Base-by-base conservation (phyloP, 2,797 vertebrate species). In the Borostomias antarcticus region DNA sequence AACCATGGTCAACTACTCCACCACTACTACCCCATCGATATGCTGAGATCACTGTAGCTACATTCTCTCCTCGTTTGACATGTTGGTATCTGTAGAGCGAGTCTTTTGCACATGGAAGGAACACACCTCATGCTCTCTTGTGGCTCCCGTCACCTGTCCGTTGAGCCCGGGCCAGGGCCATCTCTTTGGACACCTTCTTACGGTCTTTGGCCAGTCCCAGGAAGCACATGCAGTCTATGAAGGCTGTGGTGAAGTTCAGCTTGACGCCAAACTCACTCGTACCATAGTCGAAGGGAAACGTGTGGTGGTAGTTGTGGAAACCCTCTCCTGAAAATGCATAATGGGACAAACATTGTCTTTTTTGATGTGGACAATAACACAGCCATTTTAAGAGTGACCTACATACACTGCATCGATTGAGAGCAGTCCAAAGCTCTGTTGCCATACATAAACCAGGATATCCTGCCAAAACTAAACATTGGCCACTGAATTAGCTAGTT, bases 301-400 rank as follows among this genome's bases (percentile, higher is more conserved):
- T 92, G 88, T 98, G 96, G 69, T 98, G 97, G 86, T 97, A 98
- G 89, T 98, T 99, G 88, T 98, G 96, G 85, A 96, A 98, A 68
- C 96, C 97, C 92, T 98, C 97, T 1, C 96, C 96, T 98, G 87
- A 4, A 79, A 86, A 68, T 26, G n/a, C 0, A 67, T 61, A 63
- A 33, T 11, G 66, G 17, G 1, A n/a, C 1, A 43, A 51, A 33
- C 35, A 54, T 45, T 57, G 25, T 66, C 6, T 28, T 6, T 19
- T 15, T 52, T 8, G 15, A 59, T 10, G 45, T 45, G 19, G 48
- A 48, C 40, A 57, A 56, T 25, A 19, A 9, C 13, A 62, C n/a
- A 51, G n/a, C n/a, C 19, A 19, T 32, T 29, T n/a, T n/a, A n/a
- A n/a, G n/a, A n/a, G n/a, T n/a, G n/a, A n/a, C 3, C 5, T 11